Evolutionary conservation across 2,113 vertebrate genomes (phyloP), one percentile per base, ranked within the genome.

Genomic region (Poecilia latipinna): DNA sequence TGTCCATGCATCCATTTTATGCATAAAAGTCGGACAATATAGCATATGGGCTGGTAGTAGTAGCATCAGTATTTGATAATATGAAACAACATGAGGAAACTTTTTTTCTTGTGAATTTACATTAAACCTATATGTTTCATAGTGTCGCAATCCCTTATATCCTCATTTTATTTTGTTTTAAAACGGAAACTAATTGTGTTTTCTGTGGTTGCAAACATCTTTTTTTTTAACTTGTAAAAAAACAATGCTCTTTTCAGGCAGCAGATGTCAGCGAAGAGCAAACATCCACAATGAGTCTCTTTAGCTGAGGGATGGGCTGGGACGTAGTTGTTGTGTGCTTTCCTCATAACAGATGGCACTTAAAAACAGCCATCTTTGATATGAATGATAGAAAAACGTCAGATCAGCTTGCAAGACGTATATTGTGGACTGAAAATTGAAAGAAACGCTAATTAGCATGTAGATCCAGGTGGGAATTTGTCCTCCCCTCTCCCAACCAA

Each of bases 301-400:
- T 57, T 28, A 61, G 39, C 76, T 83, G 33, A 72, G 64, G 60
- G 42, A 26, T 79, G 70, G 77, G 74, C 64, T 80, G 66, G 35
- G n/a, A 51, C 77, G 61, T 77, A 62, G 26, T 78, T 85, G 74
- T 72, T 77, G 66, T 77, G 69, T 63, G 69, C 67, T 77, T 77
- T 79, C 73, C 65, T 80, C 48, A 28, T 80, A 68, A 83, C 86
- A 91, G 87, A 89, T 91, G 86, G 83, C 83, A 85, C 71, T 83
- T 89, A 79, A 73, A 80, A 84, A 67, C 65, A 81, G 85, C 77
- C 81, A 82, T 86, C 79, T 82, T 85, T 80, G 71, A 80, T 78
- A 68, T 64, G 54, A 67, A 65, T 82, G 68, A 81, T 67, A 74
- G 57, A 76, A 24, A 79, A 75, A 71, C 75, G 61, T 10, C 57